These are phyloP conservation scores for Haemorhous mexicanus DNA, from an alignment of 2,113 vertebrate genomes.

Conservation along the genomic window DNA sequence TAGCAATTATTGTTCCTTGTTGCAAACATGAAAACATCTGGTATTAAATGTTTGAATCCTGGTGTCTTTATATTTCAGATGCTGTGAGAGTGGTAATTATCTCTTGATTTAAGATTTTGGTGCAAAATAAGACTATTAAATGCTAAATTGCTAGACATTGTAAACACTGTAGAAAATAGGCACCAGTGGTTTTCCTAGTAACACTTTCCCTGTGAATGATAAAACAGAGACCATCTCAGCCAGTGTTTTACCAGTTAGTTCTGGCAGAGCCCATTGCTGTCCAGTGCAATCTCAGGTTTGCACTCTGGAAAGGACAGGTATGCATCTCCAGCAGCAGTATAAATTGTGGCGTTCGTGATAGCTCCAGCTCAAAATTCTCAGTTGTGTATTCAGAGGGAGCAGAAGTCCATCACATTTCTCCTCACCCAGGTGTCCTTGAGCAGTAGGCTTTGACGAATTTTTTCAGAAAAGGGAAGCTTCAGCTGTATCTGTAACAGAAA, in stretches of 20 bases:
- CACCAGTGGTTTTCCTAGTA: background rate
- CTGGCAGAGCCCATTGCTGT: background rate
- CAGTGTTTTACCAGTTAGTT: background rate
- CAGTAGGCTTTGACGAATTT: background rate
- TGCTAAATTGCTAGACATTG: background rate
- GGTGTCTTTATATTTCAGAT: background rate
- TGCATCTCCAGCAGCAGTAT: background rate
- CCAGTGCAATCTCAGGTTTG: background rate
- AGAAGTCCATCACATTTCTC: background rate
- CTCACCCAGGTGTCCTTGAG: background rate
- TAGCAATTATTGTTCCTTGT: background rate
- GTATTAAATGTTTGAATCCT: background rate
- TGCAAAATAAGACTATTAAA: background rate
- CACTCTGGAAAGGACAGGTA: background rate
- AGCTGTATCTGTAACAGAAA: background rate
- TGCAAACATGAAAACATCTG: background rate
- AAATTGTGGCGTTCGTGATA: background rate
- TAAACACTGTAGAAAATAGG: background rate
- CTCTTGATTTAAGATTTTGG: background rate
- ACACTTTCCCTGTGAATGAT: background rate
- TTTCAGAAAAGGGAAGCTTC: background rate
- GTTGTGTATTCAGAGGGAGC: background rate
- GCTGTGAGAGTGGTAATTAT: background rate
- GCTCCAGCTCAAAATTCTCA: background rate
- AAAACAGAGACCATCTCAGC: background rate